A percentile compares a stretch with the other conserved stretches of the same genome.
phyloP scores from a whole-genome alignment of 2,113 vertebrate genomes.

The Ondatra zibethicus region DNA sequence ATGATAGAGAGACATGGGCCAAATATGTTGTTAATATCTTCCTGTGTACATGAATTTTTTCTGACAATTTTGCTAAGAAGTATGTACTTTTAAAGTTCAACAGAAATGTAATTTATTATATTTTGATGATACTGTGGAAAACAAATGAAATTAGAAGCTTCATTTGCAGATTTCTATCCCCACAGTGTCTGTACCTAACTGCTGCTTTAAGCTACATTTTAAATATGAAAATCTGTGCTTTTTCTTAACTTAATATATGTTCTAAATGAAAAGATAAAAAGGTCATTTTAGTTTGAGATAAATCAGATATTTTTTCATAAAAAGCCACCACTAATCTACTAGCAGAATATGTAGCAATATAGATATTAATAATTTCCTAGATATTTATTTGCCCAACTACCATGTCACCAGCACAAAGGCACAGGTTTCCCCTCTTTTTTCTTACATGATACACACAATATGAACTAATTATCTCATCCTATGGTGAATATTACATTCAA shows the following conservation, averaged over 20 bases:
- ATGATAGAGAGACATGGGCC: slow-evolving; percentile 35
- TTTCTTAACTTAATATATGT: background rate
- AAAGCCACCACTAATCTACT: background rate
- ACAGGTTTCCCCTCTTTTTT: background rate
- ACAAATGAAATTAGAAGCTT: background rate
- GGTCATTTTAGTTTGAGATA: slow-evolving; percentile 5
- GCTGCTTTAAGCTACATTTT: background rate
- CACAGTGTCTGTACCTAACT: background rate
- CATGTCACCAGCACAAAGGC: background rate
- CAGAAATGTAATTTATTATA: slow-evolving; percentile 6
- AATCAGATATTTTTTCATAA: slow-evolving; percentile 31
- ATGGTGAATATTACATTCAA: background rate
- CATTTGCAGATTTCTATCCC: slow-evolving; percentile 13
- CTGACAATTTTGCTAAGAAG: slow-evolving; percentile 50
- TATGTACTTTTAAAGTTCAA: slow-evolving; percentile 40
- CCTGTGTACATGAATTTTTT: background rate
- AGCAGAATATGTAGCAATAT: background rate
- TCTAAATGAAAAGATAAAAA: slow-evolving; percentile 51
- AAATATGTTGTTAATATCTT: slow-evolving; percentile 51
- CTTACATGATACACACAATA: background rate
- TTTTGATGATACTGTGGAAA: slow-evolving; percentile 17
- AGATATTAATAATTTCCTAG: background rate
- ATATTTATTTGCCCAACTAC: background rate
- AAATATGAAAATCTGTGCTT: slow-evolving; percentile 24
- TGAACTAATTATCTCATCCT: background rate